Evolutionary conservation across 2,888 invertebrate species (phyloP).

Genomic region (Conchocele bisecta): DNA sequence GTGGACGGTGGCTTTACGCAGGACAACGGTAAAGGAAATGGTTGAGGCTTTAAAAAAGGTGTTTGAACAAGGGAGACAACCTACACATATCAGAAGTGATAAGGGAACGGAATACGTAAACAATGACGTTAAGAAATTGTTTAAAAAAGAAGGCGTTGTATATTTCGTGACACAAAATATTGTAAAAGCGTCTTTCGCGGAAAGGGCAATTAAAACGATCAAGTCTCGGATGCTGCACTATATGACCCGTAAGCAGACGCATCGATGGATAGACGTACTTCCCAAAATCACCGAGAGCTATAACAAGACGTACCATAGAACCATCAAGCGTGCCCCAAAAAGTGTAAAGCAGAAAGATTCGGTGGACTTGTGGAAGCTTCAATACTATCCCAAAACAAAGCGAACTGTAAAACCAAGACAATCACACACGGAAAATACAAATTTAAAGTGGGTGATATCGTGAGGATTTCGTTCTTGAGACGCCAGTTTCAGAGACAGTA

Average conservation of each 20-base stretch:
- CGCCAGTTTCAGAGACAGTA: constrained; percentile 35
- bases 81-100: constrained; percentile 21
- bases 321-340: constrained; percentile 32
- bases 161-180: constrained; percentile 41
- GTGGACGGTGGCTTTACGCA: constrained; percentile 31
- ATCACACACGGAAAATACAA: constrained; percentile 2
- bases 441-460: constrained; percentile 38
- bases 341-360: constrained; percentile 31
- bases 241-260: constrained; percentile 35
- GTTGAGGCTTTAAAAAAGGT: constrained; percentile 32
- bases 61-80: constrained; percentile 28
- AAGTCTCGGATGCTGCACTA: constrained; percentile 35
- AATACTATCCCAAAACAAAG: not conserved
- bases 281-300: constrained; percentile 34
- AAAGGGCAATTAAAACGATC: constrained; percentile 45
- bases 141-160: constrained; percentile 15
- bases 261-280: constrained; percentile 36
- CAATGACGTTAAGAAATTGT: constrained; percentile 15
- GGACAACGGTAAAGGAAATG: constrained; percentile 42
- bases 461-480: constrained; percentile 13
- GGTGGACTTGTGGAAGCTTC: constrained; percentile 26
- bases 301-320: constrained; percentile 42
- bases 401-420: not conserved
- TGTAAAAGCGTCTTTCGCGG: constrained; percentile 39
- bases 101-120: constrained; percentile 43